Evolutionary conservation across 2,113 vertebrate genomes (phyloP), one percentile per base, ranked within the genome.

Genomic region (Acrocephalus kingi): DNA sequence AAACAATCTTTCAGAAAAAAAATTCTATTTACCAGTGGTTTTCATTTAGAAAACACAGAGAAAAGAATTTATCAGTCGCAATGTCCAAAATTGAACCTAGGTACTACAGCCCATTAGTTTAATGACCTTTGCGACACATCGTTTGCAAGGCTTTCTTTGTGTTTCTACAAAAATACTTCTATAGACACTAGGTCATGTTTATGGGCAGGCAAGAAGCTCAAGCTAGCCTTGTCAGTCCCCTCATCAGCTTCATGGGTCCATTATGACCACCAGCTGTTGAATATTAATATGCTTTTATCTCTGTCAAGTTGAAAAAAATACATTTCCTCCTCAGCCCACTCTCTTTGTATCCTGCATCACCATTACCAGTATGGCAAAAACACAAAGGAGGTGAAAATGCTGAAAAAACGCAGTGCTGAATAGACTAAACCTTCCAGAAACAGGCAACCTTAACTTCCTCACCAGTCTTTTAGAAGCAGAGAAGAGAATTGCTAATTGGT

Each of bases 401-500:
- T 54, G 35, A 15, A 37, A 77, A 90, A 90, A 41, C 0, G 0
- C 30, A 63, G 14, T n/a, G 15, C 48, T 80, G 43, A 64, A 74
- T 63, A 51, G 41, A 51, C 48, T 64, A 81, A 93, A 77, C 27
- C 7, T 71, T 74, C 56, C 43, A 51, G 48, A 89, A 91, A 92
- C 67, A 78, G 0, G 5, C 15, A 72, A 8, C 41, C 63, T 83
- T 52, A 84, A 55, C 67, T 94, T 95, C 67, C 66, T 74, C 68
- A 68, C 55, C 54, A 39, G 62, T 59, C 54, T 92, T 80, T 92
- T n/a, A 68, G 76, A 82, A 90, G 39, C 30, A 71, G 25, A 54
- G 62, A 80, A 80, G 69, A 67, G 72, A 93, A 93, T 61, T 87
- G 33, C 58, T 97, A 97, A 97, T 96, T 97, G 94, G 76, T 54